A percentile compares a stretch with the other conserved stretches of the same genome.
Conservation (phyloP, 2,797 vertebrate species). For the Pantherophis vulpinus region DNA sequence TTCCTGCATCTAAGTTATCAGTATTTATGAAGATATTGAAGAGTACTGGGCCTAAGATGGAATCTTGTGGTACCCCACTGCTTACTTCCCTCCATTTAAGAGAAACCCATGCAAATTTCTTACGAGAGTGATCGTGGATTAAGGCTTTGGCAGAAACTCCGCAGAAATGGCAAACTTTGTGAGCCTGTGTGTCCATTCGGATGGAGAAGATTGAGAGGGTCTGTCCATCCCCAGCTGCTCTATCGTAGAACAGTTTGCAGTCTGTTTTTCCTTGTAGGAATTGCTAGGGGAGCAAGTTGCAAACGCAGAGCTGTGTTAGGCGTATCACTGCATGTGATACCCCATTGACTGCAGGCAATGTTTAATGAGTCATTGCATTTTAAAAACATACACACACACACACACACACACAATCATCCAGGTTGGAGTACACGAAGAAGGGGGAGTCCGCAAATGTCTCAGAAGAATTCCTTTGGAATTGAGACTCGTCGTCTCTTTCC, state of each 20-base stretch:
- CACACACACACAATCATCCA: background rate
- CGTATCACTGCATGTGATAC: background rate
- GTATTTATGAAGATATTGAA: no score
- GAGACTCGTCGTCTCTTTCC: background rate
- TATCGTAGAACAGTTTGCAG: background rate
- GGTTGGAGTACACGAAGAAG: background rate
- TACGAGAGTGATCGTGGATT: background rate
- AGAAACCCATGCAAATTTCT: background rate
- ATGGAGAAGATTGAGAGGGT: background rate
- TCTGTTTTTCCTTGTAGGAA: background rate
- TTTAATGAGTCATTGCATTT: background rate
- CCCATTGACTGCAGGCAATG: background rate
- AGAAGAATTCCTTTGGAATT: conserved; percentile 57
- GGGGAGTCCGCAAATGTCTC: conserved; percentile 16
- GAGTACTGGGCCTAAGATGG: no score
- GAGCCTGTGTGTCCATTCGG: background rate
- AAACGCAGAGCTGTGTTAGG: background rate
- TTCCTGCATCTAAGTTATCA: no score
- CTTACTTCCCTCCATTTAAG: background rate
- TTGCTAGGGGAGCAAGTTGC: background rate
- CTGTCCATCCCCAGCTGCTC: background rate
- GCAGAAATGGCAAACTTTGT: background rate
- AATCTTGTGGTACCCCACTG: no score
- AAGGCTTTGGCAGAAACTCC: background rate
- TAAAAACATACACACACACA: background rate